Conservation (phyloP, 1,140 invertebrate genomes). For the Atta colombica region DNA sequence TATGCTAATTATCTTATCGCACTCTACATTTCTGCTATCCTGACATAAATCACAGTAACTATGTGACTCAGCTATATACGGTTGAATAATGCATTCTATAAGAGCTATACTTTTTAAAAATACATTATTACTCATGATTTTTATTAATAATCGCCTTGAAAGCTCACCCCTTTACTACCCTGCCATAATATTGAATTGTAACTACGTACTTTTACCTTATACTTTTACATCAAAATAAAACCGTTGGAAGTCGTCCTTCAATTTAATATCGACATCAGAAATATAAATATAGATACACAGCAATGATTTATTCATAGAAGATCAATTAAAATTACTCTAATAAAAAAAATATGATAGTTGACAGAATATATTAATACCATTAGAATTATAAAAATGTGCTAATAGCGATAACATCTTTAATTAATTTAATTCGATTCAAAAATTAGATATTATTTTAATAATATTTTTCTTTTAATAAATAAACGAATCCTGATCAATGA, state of each 20-base stretch:
- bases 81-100: constrained; percentile 2
- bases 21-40: constrained; percentile 19
- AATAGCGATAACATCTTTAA: neutral
- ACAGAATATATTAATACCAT: neutral
- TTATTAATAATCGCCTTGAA: constrained; percentile 33
- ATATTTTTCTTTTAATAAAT: neutral
- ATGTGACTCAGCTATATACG: constrained; percentile 16
- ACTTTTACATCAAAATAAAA: constrained; percentile 33
- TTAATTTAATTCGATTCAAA: neutral
- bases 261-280: neutral
- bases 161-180: constrained; percentile 35
- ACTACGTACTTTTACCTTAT: constrained; percentile 39
- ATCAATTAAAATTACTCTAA: neutral
- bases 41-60: constrained; percentile 32
- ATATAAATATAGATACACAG: neutral
- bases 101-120: neutral
- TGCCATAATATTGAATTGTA: constrained; percentile 4
- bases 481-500: neutral
- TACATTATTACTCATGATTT: constrained; percentile 20
- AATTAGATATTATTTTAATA: neutral
- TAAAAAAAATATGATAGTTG: neutral
- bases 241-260: constrained; percentile 28
- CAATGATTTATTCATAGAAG: neutral
- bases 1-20: constrained; percentile 38
- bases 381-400: neutral